Evolutionary conservation across 2,113 vertebrate species (phyloP).

Genomic region (Hydrolagus affinis): DNA sequence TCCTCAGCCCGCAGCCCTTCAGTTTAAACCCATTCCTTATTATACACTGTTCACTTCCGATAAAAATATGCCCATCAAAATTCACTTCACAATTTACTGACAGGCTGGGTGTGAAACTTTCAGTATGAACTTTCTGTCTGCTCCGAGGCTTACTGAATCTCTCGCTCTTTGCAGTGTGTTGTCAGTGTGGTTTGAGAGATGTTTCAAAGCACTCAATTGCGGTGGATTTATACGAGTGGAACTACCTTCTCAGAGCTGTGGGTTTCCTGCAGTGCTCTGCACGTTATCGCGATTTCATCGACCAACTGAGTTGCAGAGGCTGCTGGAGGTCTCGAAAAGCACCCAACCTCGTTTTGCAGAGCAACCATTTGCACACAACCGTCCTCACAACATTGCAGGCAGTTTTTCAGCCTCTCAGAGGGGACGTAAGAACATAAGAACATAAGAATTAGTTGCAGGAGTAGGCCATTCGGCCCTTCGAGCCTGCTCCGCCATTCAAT

Average conservation of each 20-base stretch:
- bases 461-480: no score
- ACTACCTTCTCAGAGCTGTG: constrained; percentile 20
- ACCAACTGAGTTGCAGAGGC: constrained; percentile 9
- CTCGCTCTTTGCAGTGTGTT: constrained; percentile 19
- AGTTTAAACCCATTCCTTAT: background rate
- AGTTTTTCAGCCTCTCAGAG: background rate
- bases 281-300: constrained; percentile 15
- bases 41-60: background rate
- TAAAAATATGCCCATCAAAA: constrained; percentile 10
- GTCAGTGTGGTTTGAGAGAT: constrained; percentile 21
- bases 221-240: constrained; percentile 6
- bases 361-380: constrained; percentile 9
- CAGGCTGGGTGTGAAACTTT: background rate
- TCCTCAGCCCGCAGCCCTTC: background rate
- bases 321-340: constrained; percentile 6
- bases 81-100: background rate
- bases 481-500: no score
- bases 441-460: no score
- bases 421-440: no score
- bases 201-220: constrained; percentile 13
- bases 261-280: constrained; percentile 24
- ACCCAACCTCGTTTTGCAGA: constrained; percentile 15
- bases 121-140: background rate
- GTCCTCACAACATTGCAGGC: background rate
- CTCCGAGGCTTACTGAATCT: constrained; percentile 1